Evolutionary conservation across 1,140 invertebrate species (phyloP).

Genomic region (Neelides sp.): DNA sequence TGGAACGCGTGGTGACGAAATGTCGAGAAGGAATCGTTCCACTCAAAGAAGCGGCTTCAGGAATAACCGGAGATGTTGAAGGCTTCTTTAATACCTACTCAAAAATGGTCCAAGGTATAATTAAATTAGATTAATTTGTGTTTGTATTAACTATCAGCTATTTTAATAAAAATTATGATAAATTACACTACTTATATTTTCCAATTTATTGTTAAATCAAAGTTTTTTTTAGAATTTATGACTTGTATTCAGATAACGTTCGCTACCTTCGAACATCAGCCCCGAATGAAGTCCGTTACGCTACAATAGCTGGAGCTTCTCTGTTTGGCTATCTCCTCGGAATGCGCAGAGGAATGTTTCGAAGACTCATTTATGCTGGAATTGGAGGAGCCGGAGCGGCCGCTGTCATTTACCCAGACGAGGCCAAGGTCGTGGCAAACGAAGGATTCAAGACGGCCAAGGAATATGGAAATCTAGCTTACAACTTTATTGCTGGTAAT

Average conservation of each 20-base stretch:
- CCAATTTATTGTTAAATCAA: too few species aligned
- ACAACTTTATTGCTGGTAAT: too few species aligned
- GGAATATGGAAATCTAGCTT: conserved; percentile 14
- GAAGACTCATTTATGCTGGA: conserved; percentile 14
- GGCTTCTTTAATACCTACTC: too few species aligned
- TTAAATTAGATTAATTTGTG: too few species aligned
- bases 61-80: too few species aligned
- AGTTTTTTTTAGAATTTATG: too few species aligned
- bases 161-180: too few species aligned
- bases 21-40: background rate
- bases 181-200: too few species aligned
- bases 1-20: conserved; percentile 1
- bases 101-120: too few species aligned
- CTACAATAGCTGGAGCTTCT: conserved; percentile 10
- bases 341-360: conserved; percentile 15
- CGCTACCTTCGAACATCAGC: conserved; percentile 16
- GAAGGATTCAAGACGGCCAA: background rate
- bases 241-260: conserved; percentile 15
- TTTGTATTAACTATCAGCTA: too few species aligned
- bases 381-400: conserved; percentile 5
- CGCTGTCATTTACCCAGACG: conserved; percentile 22
- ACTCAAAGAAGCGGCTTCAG: conserved; percentile 1
- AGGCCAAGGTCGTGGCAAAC: conserved; percentile 15
- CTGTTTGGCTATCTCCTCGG: conserved; percentile 19
- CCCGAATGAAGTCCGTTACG: conserved; percentile 17